phyloP scores from a whole-genome alignment of 2,113 vertebrate species.

The Tretioscincus oriximinensis region DNA sequence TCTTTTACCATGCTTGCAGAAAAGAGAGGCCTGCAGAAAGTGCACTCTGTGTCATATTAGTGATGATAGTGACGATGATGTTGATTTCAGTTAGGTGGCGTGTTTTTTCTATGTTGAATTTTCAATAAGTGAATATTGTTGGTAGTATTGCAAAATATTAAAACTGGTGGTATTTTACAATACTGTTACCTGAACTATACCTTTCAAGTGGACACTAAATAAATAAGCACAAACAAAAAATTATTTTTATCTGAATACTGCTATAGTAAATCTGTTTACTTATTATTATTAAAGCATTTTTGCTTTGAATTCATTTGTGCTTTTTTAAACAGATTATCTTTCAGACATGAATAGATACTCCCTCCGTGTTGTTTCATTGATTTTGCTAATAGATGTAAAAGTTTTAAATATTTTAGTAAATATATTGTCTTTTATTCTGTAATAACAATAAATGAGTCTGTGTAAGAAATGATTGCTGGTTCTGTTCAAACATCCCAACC shows the following conservation, averaged over 20 bases:
- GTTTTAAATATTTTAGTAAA: conserved; percentile 55
- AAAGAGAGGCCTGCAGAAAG: conserved; percentile 80
- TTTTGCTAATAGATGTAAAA: conserved; percentile 54
- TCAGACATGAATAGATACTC: conserved; percentile 42
- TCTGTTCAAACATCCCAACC: conserved; percentile 59
- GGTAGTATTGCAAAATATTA: conserved; percentile 12
- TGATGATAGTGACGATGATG: conserved; percentile 78
- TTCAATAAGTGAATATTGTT: conserved; percentile 49
- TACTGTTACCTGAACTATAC: conserved; percentile 50
- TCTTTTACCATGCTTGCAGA: conserved; percentile 88
- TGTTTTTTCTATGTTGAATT: conserved; percentile 54
- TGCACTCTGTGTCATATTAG: conserved; percentile 79
- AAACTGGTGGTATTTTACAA: conserved; percentile 43
- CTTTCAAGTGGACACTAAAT: conserved; percentile 34
- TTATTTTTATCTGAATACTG: conserved; percentile 28
- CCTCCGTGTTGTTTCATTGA: conserved; percentile 55
- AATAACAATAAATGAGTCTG: conserved; percentile 70
- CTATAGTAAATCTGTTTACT: conserved; percentile 13
- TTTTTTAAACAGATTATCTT: conserved; percentile 45
- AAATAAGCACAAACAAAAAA: conserved; percentile 47
- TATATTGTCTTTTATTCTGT: conserved; percentile 67
- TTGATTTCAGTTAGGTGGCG: conserved; percentile 75
- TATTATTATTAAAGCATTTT: not conserved
- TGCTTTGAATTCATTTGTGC: conserved; percentile 32
- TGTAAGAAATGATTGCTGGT: conserved; percentile 66